Evolutionary conservation across 1,140 invertebrate species (phyloP).

Genomic region (Macrobrachium nipponense): DNA sequence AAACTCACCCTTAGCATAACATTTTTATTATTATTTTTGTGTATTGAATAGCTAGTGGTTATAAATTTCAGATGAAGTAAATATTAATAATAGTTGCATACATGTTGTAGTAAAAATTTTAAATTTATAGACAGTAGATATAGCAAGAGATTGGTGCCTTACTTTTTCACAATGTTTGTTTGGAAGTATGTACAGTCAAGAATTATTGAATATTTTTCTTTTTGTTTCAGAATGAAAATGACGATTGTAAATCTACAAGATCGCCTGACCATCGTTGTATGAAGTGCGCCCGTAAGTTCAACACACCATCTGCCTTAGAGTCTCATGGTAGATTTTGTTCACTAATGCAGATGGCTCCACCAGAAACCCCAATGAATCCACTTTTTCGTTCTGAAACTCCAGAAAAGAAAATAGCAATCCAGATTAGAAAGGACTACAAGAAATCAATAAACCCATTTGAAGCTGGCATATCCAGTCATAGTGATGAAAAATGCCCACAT

Average conservation of each 20-base stretch:
- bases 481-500: slow-evolving; percentile 9
- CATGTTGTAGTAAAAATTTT: too few relatives aligned
- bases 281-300: slow-evolving; percentile 33
- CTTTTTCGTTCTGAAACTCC: slow-evolving; percentile 45
- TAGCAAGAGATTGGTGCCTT: too few relatives aligned
- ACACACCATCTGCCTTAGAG: slow-evolving; percentile 34
- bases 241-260: background rate
- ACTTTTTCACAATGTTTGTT: too few relatives aligned
- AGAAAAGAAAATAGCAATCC: slow-evolving; percentile 55
- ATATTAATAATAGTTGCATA: too few relatives aligned
- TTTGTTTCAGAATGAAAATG: slow-evolving; percentile 6
- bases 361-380: slow-evolving; percentile 16
- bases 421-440: slow-evolving; percentile 57
- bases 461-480: background rate
- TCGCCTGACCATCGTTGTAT: slow-evolving; percentile 36
- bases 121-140: too few relatives aligned
- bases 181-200: background rate
- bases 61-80: too few relatives aligned
- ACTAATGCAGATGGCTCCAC: slow-evolving; percentile 40
- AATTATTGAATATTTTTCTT: background rate
- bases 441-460: slow-evolving; percentile 14
- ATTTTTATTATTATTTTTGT: too few relatives aligned
- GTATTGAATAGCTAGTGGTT: too few relatives aligned
- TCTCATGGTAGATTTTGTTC: slow-evolving; percentile 51
- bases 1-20: too few relatives aligned